Evolutionary conservation across 2,113 vertebrate species (phyloP), one percentile per base, ranked within the genome.

Genomic region (Myxocyprinus asiaticus): DNA sequence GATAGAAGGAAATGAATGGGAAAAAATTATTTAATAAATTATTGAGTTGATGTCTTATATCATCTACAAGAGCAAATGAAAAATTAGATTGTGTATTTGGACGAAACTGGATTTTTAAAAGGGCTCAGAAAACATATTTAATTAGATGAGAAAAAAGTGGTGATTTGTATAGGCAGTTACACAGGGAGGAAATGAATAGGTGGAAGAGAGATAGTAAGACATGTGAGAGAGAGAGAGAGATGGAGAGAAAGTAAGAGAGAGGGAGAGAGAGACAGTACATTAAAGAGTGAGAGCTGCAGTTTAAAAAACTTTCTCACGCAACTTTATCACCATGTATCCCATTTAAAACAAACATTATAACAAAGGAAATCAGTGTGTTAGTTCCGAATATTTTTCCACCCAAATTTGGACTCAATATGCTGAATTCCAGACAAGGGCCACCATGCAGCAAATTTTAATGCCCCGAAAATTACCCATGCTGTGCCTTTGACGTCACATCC

Each of bases 1-100:
- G 93, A 94, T 94, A 94, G 90, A 89, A 86, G 89, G 87, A 93
- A 94, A 94, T 93, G 91, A 93, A 93, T 92, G 89, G 88, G 90
- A 83, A 90, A 33, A 90, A 91, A 91, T 93, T 93, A 93, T 94
- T 93, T 91, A 93, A 93, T 94, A 92, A 91, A 93, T 93, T 93
- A 92, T 90, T 92, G 90, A 93, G 91, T 93, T 93, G 91, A 93
- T 93, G 91, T 91, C 89, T 90, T 93, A 92, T 93, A 93, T 93
- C 91, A 91, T 92, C 89, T 89, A 88, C 88, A 91, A 91, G 22
- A 93, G 90, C 89, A 91, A 92, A 91, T 91, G 90, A 91, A 93
- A 92, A 93, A 91, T 92, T 91, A 90, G 91, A 94, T 93, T 92
- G 88, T 91, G 90, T 90, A 85, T 92, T 91, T 90, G 91, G 91